These are phyloP conservation scores for Drosophila subpulchrella DNA, from an alignment of 1,140 invertebrate species.

Conservation along the genomic window DNA sequence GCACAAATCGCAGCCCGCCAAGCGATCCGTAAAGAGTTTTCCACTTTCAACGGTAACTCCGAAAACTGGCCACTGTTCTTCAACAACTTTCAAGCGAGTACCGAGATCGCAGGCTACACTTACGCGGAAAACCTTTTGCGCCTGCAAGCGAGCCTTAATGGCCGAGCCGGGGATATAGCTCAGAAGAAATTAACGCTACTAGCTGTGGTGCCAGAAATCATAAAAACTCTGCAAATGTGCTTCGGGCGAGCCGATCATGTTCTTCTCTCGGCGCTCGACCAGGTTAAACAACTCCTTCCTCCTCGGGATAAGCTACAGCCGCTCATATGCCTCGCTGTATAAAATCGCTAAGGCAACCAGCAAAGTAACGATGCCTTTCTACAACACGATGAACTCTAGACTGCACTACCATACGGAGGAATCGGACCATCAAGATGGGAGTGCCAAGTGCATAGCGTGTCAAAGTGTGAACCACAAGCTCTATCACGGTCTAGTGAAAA, in stretches of 20 bases:
- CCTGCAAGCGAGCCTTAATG: background rate
- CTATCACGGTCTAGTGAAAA: too few relatives aligned
- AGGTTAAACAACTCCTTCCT: background rate
- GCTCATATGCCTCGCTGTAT: background rate
- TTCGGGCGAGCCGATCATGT: too few relatives aligned
- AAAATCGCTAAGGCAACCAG: conserved; percentile 1
- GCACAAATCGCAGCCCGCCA: background rate
- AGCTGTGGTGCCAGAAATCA: background rate
- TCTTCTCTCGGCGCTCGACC: background rate
- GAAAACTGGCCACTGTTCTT: background rate
- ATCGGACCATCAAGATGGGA: background rate
- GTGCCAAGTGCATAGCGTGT: background rate
- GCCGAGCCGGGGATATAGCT: background rate
- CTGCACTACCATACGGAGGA: background rate
- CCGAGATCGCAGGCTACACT: background rate
- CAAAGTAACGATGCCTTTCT: background rate
- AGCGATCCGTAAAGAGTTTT: background rate
- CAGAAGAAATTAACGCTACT: background rate
- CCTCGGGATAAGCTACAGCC: background rate
- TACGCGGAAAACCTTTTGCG: background rate
- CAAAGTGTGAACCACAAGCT: background rate
- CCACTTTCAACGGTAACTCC: background rate
- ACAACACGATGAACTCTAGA: background rate
- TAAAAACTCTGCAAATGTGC: too few relatives aligned
- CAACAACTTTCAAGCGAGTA: background rate